These are phyloP conservation scores for Zoanthus gigantus DNA, from an alignment of 92 coral and sea anemone species.

Conservation along the genomic window DNA sequence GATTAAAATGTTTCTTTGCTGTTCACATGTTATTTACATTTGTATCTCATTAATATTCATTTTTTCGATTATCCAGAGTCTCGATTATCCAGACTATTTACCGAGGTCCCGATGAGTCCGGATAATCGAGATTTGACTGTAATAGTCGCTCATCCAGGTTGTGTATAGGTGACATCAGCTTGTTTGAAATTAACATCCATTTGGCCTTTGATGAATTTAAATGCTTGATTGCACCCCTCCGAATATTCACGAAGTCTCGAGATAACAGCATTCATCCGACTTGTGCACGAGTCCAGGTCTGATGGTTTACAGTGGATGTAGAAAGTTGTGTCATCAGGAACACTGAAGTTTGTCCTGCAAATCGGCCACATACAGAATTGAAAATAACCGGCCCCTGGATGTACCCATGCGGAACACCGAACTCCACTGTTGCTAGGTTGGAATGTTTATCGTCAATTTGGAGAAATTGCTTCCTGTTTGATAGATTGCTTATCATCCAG, in stretches of 20 bases:
- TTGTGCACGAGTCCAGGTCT: slow-evolving; percentile 39
- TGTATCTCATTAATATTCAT: no score
- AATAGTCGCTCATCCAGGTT: slow-evolving; percentile 28
- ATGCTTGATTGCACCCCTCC: slow-evolving; percentile 45
- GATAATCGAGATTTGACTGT: no score
- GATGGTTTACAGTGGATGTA: no score
- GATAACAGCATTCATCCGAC: slow-evolving; percentile 30
- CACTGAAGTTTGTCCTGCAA: slow-evolving; percentile 50
- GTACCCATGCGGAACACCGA: slow-evolving; percentile 66
- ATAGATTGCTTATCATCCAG: slow-evolving; percentile 55
- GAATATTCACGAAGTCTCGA: not conserved
- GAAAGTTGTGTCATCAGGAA: not conserved
- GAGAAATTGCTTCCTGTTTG: slow-evolving; percentile 36
- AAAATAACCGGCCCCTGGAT: slow-evolving; percentile 64
- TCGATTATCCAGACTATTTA: no score
- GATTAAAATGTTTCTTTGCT: no score
- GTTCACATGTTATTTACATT: no score
- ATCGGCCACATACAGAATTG: slow-evolving; percentile 59
- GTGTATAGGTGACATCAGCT: slow-evolving; percentile 51
- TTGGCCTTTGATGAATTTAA: slow-evolving; percentile 28
- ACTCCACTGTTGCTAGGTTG: slow-evolving; percentile 41
- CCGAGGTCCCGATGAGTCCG: no score
- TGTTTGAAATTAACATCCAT: slow-evolving; percentile 61
- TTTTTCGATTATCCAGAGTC: no score
- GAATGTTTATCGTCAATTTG: slow-evolving; percentile 4